Base-by-base conservation (phyloP, 2,797 vertebrate species). In the Anguilla marmorata region DNA sequence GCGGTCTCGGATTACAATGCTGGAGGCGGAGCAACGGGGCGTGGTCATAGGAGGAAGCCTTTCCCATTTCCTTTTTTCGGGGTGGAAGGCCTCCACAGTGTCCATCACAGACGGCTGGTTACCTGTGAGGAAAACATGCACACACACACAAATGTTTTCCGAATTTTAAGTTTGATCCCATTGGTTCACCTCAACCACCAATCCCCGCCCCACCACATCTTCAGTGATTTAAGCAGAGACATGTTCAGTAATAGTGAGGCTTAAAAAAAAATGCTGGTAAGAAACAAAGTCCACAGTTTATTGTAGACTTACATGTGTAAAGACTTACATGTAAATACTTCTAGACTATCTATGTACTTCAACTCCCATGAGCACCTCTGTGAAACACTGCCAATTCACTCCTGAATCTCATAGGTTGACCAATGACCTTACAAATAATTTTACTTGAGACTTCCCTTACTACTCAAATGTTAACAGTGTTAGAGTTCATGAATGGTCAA, bases 41-140 rank as follows among this genome's bases (percentile, higher is more conserved):
- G 96, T 98, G 86, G 94, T 96, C 98, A 99, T 98, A 30, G 97
- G 94, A 0, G 97, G 96, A 85, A 99, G 90, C 50, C 58, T 93
- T 94, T 99, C 98, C 98, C 98, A 99, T 90, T 97, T 98, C 92
- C 96, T 98, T 93, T 95, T 99, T 89, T 96, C 96, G 0, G 98
- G 98, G 90, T 99, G 97, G 91, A 98, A 98, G 0, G 97, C 97
- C 90, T 99, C 98, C 0, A 96, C 96, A 0, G 98, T 97, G 92
- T 98, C 97, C 95, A 99, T 94, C 79, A 99, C 97, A 0, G 97
- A 97, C 0, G 98, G 98, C 58, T 99, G 97, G 88, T 99, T 98
- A 88, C 98, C 98, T 99, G 90, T 27, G n/a, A 45, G 80, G 79
- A 60, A 27, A 27, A 45, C 14, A 41, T 19, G 54, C 54, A 56